Conservation (phyloP, 2,888 invertebrate species). For the Penaeus monodon region DNA sequence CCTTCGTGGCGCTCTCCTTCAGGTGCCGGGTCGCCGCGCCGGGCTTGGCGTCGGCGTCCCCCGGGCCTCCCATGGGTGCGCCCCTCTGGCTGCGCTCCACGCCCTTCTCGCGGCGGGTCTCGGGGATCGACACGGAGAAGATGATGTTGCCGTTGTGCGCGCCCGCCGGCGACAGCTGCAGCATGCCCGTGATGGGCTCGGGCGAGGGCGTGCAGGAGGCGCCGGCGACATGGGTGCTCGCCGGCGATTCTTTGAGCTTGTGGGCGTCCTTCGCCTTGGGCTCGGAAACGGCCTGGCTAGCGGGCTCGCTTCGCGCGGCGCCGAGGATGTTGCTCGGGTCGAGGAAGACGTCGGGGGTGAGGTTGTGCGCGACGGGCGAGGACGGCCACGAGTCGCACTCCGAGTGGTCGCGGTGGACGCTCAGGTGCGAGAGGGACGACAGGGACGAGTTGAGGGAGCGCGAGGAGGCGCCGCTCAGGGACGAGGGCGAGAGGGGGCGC, state of each 20-base stretch:
- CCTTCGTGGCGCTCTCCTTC: too few relatives aligned
- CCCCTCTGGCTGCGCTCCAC: background rate
- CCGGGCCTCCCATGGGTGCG: too few relatives aligned
- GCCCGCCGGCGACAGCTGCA: slow-evolving; percentile 25
- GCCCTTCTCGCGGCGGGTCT: background rate
- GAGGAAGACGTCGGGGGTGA: slow-evolving; percentile 20
- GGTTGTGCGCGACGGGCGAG: slow-evolving; percentile 23
- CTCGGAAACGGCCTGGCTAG: too few relatives aligned
- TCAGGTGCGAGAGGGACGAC: slow-evolving; percentile 55
- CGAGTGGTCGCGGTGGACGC: slow-evolving; percentile 44
- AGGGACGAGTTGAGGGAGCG: slow-evolving; percentile 62
- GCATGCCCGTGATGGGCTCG: slow-evolving; percentile 40
- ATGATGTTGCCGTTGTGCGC: slow-evolving; percentile 28
- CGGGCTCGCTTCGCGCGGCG: too few relatives aligned
- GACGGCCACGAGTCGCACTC: slow-evolving; percentile 53
- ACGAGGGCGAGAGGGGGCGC: background rate
- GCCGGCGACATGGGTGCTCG: background rate
- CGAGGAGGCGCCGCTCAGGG: slow-evolving; percentile 40
- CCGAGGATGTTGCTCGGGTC: slow-evolving; percentile 5
- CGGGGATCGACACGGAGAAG: slow-evolving; percentile 51
- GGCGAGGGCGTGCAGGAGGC: background rate
- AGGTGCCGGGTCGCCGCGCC: too few relatives aligned
- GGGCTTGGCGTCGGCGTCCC: too few relatives aligned
- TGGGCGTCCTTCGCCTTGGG: background rate
- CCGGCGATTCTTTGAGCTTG: background rate